These are phyloP conservation scores for Armadillidium nasatum DNA, from an alignment of 1,140 invertebrate species.

Conservation along the genomic window DNA sequence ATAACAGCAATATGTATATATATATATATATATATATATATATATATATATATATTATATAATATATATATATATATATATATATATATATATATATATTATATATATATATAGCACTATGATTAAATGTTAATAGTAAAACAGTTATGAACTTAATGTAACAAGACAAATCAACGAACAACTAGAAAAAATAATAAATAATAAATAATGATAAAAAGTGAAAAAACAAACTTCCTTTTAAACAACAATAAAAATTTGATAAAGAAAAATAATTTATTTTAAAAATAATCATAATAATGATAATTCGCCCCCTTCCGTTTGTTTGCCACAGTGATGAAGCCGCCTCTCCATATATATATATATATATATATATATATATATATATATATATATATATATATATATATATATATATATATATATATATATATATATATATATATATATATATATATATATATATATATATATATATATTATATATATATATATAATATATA, in stretches of 20 bases:
- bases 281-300: neutral
- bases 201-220: too few relatives aligned
- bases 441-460: conserved; percentile 13
- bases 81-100: too few relatives aligned
- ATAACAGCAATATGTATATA: too few relatives aligned
- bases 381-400: conserved; percentile 11
- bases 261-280: neutral
- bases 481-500: neutral
- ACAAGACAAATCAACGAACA: too few relatives aligned
- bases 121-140: too few relatives aligned
- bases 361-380: neutral
- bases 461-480: conserved; percentile 3
- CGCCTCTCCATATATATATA: neutral
- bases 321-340: neutral
- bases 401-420: conserved; percentile 15
- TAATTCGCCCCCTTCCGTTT: neutral
- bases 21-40: too few relatives aligned
- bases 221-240: too few relatives aligned
- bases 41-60: too few relatives aligned
- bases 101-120: too few relatives aligned
- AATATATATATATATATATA: too few relatives aligned
- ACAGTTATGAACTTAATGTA: too few relatives aligned
- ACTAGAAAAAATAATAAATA: too few relatives aligned
- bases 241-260: neutral
- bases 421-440: conserved; percentile 7